A percentile compares a stretch with the other conserved stretches of the same genome.
Conservation (phyloP, 2,113 vertebrate species). For the Megaleporinus macrocephalus region DNA sequence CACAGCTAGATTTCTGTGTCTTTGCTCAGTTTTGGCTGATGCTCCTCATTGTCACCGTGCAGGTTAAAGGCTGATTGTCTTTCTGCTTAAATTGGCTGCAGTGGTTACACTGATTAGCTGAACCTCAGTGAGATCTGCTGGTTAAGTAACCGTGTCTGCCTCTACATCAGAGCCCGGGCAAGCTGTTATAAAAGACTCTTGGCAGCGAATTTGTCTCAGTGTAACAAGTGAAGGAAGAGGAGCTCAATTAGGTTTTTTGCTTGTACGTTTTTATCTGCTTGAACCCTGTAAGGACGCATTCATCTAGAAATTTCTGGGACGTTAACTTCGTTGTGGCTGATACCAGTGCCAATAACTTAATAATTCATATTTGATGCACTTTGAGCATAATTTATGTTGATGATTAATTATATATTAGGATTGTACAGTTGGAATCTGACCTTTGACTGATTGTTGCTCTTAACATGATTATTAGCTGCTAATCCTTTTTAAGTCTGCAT, state of each 20-base stretch:
- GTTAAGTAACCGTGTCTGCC: slow-evolving; percentile 51
- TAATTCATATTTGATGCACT: too few species aligned
- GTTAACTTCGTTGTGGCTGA: too few species aligned
- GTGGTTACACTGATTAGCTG: slow-evolving; percentile 36
- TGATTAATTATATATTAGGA: too few species aligned
- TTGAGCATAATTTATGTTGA: too few species aligned
- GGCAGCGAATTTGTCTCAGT: not conserved
- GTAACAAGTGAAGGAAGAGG: not conserved
- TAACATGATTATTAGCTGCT: too few species aligned
- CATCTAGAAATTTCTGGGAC: too few species aligned
- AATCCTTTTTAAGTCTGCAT: too few species aligned
- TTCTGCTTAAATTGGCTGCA: slow-evolving; percentile 41
- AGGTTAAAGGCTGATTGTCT: slow-evolving; percentile 37
- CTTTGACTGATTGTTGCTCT: too few species aligned
- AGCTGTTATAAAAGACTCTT: not conserved
- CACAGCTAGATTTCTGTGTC: not conserved
- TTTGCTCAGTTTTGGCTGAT: slow-evolving; percentile 2
- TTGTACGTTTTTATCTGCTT: too few species aligned
- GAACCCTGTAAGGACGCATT: too few species aligned
- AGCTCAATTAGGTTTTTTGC: not conserved
- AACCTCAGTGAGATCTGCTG: slow-evolving; percentile 41
- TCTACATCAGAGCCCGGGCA: slow-evolving; percentile 18
- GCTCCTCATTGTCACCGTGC: slow-evolving; percentile 17
- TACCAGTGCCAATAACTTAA: too few species aligned
- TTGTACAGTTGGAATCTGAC: too few species aligned